These are phyloP conservation scores for Psylliodes chrysocephalus DNA, from an alignment of 2,888 invertebrate species.

Conservation along the genomic window DNA sequence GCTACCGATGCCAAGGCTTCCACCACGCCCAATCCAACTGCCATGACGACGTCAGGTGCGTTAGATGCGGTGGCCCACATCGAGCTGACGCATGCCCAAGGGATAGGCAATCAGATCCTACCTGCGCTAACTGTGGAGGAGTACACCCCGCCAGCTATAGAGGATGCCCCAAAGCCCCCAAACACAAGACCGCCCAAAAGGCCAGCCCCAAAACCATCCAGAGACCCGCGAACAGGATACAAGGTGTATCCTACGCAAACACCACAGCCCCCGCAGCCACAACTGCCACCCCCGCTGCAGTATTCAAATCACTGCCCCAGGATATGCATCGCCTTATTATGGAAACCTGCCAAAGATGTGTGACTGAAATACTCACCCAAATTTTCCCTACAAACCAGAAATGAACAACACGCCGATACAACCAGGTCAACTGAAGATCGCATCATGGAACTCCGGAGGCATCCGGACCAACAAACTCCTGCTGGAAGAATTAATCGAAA, in stretches of 20 bases:
- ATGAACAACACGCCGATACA: background rate
- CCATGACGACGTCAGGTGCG: background rate
- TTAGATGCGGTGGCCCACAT: background rate
- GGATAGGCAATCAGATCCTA: background rate
- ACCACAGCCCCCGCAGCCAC: no score
- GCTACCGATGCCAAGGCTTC: conserved; percentile 7
- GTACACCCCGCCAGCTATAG: conserved; percentile 5
- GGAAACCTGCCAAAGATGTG: no score
- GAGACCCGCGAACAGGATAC: background rate
- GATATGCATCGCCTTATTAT: no score
- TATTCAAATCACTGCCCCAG: no score
- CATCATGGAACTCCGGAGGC: background rate
- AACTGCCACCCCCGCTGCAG: no score
- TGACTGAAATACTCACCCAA: background rate
- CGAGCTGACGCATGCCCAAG: background rate
- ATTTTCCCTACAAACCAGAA: background rate
- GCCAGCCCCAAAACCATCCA: background rate
- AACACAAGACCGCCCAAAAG: background rate
- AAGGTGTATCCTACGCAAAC: background rate
- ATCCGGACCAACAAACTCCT: background rate
- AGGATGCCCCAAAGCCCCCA: conserved; percentile 2
- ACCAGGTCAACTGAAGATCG: background rate
- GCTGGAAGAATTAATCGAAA: background rate
- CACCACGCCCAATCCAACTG: background rate
- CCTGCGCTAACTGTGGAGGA: conserved; percentile 3